Evolutionary conservation across 2,888 invertebrate genomes (phyloP).

Genomic region (Zhengitettix transpicula): DNA sequence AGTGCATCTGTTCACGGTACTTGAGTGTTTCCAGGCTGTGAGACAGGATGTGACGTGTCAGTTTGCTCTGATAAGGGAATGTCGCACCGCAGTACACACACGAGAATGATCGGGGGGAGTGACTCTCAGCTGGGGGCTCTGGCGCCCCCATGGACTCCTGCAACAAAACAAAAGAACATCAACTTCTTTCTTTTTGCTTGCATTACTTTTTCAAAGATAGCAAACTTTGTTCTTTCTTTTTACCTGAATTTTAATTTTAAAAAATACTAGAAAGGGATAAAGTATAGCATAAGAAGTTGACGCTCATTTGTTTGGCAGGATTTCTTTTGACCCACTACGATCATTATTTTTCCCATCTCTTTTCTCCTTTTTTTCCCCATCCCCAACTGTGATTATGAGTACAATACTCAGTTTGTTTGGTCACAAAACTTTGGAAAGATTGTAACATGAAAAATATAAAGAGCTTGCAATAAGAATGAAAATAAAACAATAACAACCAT

Average conservation of each 20-base stretch:
- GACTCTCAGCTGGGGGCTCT: constrained; percentile 29
- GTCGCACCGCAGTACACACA: constrained; percentile 82
- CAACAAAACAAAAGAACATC: constrained; percentile 82
- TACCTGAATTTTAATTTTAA: constrained; percentile 7
- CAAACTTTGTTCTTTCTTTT: not conserved
- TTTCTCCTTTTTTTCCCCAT: too few species aligned
- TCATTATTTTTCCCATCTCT: too few species aligned
- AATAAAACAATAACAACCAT: constrained; percentile 48
- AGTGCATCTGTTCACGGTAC: constrained; percentile 56
- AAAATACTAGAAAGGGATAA: constrained; percentile 6
- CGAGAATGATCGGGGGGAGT: constrained; percentile 45
- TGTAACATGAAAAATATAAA: not conserved
- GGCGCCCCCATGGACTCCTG: constrained; percentile 74
- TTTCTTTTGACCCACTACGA: too few species aligned
- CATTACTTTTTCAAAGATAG: constrained; percentile 10
- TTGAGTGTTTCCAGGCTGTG: constrained; percentile 78
- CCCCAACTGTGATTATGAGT: too few species aligned
- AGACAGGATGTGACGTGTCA: constrained; percentile 75
- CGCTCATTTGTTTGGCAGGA: constrained; percentile 42
- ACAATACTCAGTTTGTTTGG: constrained; percentile 34
- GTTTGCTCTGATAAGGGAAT: constrained; percentile 80
- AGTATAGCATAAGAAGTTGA: constrained; percentile 57
- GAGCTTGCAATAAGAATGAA: constrained; percentile 9
- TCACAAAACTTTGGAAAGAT: constrained; percentile 22
- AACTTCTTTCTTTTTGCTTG: constrained; percentile 57